Conservation (phyloP, 2,888 invertebrate genomes). For the Amphiduros pacificus region DNA sequence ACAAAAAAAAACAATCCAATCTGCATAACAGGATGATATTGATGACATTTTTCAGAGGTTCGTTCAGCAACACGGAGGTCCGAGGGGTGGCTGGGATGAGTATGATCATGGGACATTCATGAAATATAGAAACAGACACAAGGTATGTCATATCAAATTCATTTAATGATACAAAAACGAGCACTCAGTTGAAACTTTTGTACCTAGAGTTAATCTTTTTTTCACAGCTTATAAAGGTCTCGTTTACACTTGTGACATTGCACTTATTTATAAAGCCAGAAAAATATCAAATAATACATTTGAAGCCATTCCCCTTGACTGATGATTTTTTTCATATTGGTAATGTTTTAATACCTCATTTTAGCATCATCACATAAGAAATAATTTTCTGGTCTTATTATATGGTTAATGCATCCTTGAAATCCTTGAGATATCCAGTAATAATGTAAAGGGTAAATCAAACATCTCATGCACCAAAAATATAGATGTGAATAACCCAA, state of each 20-base stretch:
- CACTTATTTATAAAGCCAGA: neutral
- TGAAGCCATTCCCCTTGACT: neutral
- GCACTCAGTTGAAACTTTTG: no score
- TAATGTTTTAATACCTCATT: neutral
- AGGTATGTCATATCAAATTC: constrained; percentile 47
- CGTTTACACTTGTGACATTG: neutral
- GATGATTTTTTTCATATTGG: neutral
- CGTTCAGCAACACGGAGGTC: constrained; percentile 54
- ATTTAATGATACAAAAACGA: no score
- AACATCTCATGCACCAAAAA: no score
- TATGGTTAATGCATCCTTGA: no score
- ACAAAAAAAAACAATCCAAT: neutral
- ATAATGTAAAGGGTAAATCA: no score
- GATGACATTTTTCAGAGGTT: constrained; percentile 45
- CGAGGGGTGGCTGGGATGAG: constrained; percentile 58
- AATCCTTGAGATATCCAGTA: no score
- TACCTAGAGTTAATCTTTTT: no score
- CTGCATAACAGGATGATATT: neutral
- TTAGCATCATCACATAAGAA: neutral
- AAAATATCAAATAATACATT: neutral
- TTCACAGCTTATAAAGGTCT: neutral
- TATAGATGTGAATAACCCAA: no score
- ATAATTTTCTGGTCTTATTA: constrained; percentile 1
- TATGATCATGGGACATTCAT: constrained; percentile 58
- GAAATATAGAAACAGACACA: constrained; percentile 51